phyloP scores from a whole-genome alignment of 2,113 vertebrate species.

The Pica pica region DNA sequence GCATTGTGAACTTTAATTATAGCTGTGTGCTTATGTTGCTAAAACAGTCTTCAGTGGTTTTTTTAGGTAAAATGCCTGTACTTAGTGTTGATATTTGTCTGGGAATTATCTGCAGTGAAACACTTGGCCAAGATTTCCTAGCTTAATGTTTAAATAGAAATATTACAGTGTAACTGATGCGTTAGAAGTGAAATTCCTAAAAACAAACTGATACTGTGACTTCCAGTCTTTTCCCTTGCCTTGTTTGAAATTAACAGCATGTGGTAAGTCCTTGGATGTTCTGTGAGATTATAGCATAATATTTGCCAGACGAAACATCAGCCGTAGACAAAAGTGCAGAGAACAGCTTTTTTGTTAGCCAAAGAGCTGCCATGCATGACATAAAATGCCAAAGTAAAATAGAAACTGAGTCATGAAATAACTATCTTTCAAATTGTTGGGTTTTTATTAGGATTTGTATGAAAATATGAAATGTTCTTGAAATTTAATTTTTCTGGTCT shows the following conservation, averaged over 20 bases:
- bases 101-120: not conserved
- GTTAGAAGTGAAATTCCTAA: not conserved
- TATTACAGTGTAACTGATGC: not conserved
- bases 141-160: not conserved
- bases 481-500: not conserved
- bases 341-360: not conserved
- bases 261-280: not conserved
- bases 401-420: not conserved
- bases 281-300: not conserved
- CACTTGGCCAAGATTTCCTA: not conserved
- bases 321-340: not conserved
- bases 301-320: not conserved
- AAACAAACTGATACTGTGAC: not conserved
- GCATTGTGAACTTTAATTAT: not conserved
- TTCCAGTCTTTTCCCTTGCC: not conserved
- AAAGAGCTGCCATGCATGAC: not conserved
- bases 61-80: not conserved
- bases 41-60: not conserved
- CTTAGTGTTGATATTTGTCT: not conserved
- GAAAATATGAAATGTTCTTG: not conserved
- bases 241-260: not conserved
- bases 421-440: not conserved
- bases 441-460: not conserved
- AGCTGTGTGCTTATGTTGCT: not conserved
- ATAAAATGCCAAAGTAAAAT: not conserved